Base-by-base conservation (phyloP, 2,113 vertebrate genomes). In the Campylorhamphus procurvoides region DNA sequence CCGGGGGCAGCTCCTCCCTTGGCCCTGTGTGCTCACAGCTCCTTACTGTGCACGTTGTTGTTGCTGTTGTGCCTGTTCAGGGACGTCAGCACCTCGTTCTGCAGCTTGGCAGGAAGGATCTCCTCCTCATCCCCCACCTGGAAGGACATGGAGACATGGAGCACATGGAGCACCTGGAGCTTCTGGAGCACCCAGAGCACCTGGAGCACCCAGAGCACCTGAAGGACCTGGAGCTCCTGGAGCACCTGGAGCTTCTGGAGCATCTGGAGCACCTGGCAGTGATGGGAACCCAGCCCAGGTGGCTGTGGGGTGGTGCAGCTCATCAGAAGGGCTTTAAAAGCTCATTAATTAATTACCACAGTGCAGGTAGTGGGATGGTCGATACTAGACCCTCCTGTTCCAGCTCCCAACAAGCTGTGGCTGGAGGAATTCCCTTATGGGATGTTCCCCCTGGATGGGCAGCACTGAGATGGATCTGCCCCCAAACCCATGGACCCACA, bases 71-170 rank as follows among this genome's bases (percentile, higher is more conserved):
- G 96, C 69, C 83, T 96, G 76, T 71, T 72, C 44, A 98, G 97
- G 63, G 96, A 97, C 0, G 24, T 76, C 81, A 98, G 96, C 88
- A 99, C 98, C 90, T 99, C 98, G 1, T 94, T 95, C 60, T 98
- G 97, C 56, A 99, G 98, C 97, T 99, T 99, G 35, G 94, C 83
- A 5, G 99, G 99, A 84, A 99, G 92, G 88, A 99, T 98, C 18
- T 98, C 96, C 62, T 97, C 96, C 95, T 99, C 99, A 19, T 99
- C 99, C 1, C 99, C 98, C 6, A 98, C 97, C 99, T 99, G 93
- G 60, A 93, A 96, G 46, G 95, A 62, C 81, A 96, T 0, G 15
- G 62, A 35, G 31, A 37, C 3, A 1, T 96, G 78, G 93, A 46
- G 64, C 25, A 46, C 9, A 33, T 0, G 24, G 49, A 50, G 49